Percentiles rank a stretch among this genome's conserved stretches.
These are phyloP conservation scores for Tetraneura akinire DNA, from an alignment of 1,140 invertebrate species.

Conservation along the genomic window DNA sequence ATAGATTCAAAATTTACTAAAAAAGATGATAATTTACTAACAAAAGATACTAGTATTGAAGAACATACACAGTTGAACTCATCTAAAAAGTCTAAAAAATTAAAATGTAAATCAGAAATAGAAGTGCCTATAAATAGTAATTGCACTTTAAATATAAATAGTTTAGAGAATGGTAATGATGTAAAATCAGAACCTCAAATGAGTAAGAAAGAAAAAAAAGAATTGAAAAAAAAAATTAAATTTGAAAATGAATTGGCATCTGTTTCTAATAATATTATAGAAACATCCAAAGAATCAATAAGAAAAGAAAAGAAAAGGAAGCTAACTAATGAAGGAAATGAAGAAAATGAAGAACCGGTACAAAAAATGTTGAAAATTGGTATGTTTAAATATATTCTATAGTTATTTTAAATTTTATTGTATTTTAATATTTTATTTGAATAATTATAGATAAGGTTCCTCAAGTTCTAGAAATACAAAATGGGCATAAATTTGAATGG, in stretches of 20 bases:
- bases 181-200: not conserved
- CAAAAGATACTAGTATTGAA: no score
- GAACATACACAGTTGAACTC: no score
- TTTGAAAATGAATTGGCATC: conserved; percentile 52
- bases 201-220: conserved; percentile 50
- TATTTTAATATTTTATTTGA: not conserved
- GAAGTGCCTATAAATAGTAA: no score
- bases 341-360: conserved; percentile 53
- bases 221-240: conserved; percentile 52
- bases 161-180: not conserved
- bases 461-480: conserved; percentile 15
- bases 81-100: no score
- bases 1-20: no score
- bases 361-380: conserved; percentile 38
- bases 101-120: no score
- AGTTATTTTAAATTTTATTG: not conserved
- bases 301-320: conserved; percentile 54
- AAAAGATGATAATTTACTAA: not conserved
- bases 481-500: conserved; percentile 37
- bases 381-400: conserved; percentile 2
- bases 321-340: conserved; percentile 49
- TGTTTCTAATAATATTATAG: conserved; percentile 51
- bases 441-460: not conserved
- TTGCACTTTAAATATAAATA: no score
- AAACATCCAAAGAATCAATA: conserved; percentile 48